Percentiles rank a stretch among this genome's conserved stretches.
phyloP scores from a whole-genome alignment of 1,140 invertebrate genomes.

The Mylabris phalerata region DNA sequence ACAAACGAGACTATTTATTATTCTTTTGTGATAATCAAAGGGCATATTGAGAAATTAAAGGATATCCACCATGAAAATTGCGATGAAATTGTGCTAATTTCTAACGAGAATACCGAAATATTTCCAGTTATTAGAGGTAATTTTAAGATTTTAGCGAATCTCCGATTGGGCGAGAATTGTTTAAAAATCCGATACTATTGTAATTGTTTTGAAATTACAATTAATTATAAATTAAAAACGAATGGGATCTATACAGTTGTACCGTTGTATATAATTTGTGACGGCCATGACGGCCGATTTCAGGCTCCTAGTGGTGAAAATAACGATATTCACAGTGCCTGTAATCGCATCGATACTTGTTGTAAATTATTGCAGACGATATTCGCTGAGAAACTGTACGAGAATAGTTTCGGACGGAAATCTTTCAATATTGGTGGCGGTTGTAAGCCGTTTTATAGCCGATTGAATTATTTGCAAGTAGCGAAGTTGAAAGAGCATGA shows the following conservation, averaged over 20 bases:
- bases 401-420: conserved; percentile 69
- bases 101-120: neutral
- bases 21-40: conserved; percentile 12
- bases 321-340: conserved; percentile 66
- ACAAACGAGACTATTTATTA: conserved; percentile 17
- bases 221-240: too few relatives aligned
- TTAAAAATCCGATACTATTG: too few relatives aligned
- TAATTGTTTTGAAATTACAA: too few relatives aligned
- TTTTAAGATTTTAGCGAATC: too few relatives aligned
- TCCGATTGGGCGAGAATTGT: too few relatives aligned
- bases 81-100: neutral
- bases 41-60: neutral
- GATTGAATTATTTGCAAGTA: conserved; percentile 62
- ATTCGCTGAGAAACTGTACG: conserved; percentile 80
- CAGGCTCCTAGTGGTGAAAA: conserved; percentile 65
- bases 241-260: conserved; percentile 43
- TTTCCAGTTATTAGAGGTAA: too few relatives aligned
- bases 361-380: conserved; percentile 77
- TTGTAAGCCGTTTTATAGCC: conserved; percentile 64
- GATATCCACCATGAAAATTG: neutral
- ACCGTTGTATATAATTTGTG: conserved; percentile 69
- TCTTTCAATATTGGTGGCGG: conserved; percentile 74
- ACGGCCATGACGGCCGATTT: conserved; percentile 70
- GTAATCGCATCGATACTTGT: conserved; percentile 67
- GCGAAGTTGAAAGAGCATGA: conserved; percentile 68